A percentile compares a stretch with the other conserved stretches of the same genome.
Evolutionary conservation across 37 sponge, comb jelly and placozoan species (phyloP).

Genomic region (Ephydatia muelleri): DNA sequence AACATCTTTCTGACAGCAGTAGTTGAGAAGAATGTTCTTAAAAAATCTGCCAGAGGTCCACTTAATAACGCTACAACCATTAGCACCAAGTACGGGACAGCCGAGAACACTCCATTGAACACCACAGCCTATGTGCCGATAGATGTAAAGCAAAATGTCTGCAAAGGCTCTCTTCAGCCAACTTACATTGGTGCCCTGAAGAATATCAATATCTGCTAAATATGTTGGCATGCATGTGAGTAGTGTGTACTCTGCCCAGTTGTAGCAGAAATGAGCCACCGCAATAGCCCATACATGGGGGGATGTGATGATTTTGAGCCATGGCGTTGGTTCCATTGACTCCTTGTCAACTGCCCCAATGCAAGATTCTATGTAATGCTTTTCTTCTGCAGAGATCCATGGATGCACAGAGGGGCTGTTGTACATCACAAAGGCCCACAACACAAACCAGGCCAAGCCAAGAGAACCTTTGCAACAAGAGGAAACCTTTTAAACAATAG

Average conservation of each 20-base stretch:
- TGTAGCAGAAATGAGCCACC: slow-evolving; percentile 78
- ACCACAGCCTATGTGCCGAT: slow-evolving; percentile 32
- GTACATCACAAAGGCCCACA: slow-evolving; percentile 76
- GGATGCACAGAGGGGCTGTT: slow-evolving; percentile 76
- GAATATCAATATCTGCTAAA: not conserved
- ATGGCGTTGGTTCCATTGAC: slow-evolving; percentile 38
- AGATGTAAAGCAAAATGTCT: too few relatives aligned
- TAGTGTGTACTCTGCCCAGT: slow-evolving; percentile 91
- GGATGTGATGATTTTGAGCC: slow-evolving; percentile 78
- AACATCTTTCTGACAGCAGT: slow-evolving; percentile 63
- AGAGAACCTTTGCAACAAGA: slow-evolving; percentile 52
- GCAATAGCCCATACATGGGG: slow-evolving; percentile 86
- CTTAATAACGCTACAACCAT: slow-evolving; percentile 19
- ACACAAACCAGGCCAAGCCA: slow-evolving; percentile 85
- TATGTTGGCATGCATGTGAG: slow-evolving; percentile 91
- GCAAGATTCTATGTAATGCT: slow-evolving; percentile 70
- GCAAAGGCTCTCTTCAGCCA: too few relatives aligned
- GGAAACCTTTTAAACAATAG: slow-evolving; percentile 1
- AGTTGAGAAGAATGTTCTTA: slow-evolving; percentile 63
- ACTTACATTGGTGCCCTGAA: not conserved
- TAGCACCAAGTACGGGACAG: slow-evolving; percentile 65
- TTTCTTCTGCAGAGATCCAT: slow-evolving; percentile 71
- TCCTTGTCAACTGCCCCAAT: not conserved
- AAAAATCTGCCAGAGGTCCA: slow-evolving; percentile 72
- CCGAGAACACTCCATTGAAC: slow-evolving; percentile 77